Conservation (phyloP, 2,113 vertebrate species). For the Cranoglanis bouderius region DNA sequence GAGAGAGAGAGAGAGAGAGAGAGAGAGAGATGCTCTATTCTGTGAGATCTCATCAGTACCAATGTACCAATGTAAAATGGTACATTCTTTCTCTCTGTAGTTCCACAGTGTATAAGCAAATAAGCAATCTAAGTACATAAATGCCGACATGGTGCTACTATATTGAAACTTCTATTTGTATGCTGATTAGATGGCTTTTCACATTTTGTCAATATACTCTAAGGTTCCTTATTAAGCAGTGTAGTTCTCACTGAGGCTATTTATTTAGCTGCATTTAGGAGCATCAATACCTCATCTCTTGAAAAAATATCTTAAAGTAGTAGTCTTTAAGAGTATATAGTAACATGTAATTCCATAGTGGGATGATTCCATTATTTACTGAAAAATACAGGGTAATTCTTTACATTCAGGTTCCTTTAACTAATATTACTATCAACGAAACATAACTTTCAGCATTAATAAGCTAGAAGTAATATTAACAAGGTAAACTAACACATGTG, state of each 20-base stretch:
- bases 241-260: neutral
- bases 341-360: neutral
- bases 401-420: neutral
- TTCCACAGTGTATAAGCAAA: neutral
- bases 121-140: neutral
- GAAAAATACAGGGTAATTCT: neutral
- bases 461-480: neutral
- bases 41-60: neutral
- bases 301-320: neutral
- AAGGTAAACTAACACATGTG: neutral
- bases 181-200: neutral
- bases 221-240: neutral
- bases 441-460: neutral
- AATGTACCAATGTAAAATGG: neutral
- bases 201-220: neutral
- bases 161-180: neutral
- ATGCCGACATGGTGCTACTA: neutral
- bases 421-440: neutral
- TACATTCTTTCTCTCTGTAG: neutral
- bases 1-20: conserved; percentile 1
- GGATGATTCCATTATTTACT: neutral
- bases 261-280: neutral
- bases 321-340: neutral
- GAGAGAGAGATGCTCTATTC: neutral
- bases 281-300: neutral